Conservation (phyloP, 2,888 invertebrate genomes). For the Nyleta sp. region DNA sequence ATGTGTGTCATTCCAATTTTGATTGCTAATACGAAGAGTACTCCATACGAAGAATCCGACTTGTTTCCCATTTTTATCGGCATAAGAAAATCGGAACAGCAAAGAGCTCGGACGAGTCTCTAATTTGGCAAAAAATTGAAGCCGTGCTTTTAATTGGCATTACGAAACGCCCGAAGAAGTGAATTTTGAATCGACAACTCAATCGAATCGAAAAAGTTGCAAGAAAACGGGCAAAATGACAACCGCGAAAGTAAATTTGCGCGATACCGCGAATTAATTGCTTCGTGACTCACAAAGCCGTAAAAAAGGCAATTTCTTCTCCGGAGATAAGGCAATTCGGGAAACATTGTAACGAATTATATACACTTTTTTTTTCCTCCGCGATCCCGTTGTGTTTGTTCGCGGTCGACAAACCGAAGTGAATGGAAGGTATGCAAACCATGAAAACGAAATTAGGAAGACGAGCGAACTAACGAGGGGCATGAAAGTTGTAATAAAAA, state of each 20-base stretch:
- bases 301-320: conserved; percentile 15
- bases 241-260: neutral
- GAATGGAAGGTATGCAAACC: conserved; percentile 56
- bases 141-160: no score
- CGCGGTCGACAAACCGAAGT: conserved; percentile 51
- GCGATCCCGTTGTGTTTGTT: conserved; percentile 55
- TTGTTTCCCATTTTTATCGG: conserved; percentile 21
- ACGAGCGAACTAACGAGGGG: neutral
- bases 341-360: conserved; percentile 19
- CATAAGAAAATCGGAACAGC: conserved; percentile 6
- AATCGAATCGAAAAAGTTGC: no score
- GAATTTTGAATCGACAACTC: no score
- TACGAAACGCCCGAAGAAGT: no score
- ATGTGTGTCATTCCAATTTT: conserved; percentile 35
- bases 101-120: neutral
- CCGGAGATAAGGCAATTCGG: conserved; percentile 3
- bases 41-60: conserved; percentile 15
- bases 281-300: neutral
- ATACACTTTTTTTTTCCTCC: conserved; percentile 11
- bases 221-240: neutral
- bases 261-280: neutral
- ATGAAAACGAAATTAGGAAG: conserved; percentile 21
- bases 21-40: conserved; percentile 19
- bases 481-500: conserved; percentile 21
- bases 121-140: neutral